phyloP scores from a whole-genome alignment of 2,797 vertebrate genomes.

The Bucorvus abyssinicus region DNA sequence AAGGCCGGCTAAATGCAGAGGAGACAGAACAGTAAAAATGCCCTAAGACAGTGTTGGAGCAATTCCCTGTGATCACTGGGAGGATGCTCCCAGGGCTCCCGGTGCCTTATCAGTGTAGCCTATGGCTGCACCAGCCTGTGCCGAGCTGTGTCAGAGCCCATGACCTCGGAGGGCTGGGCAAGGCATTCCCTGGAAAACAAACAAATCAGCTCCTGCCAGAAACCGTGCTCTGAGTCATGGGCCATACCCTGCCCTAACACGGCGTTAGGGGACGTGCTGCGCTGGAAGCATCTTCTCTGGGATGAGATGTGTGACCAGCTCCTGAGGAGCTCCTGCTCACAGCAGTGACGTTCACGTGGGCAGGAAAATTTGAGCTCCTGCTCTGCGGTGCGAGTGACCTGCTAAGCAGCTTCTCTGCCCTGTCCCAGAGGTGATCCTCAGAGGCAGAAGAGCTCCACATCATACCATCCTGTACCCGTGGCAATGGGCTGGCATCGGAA shows the following conservation, averaged over 20 bases:
- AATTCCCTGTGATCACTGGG: fast-evolving
- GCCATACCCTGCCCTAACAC: neutral
- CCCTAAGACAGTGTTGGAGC: neutral
- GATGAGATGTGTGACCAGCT: fast-evolving
- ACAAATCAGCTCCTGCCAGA: neutral
- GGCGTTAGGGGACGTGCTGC: fast-evolving
- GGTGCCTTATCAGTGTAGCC: neutral
- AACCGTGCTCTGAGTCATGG: neutral
- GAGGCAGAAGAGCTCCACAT: neutral
- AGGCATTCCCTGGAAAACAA: slow-evolving; percentile 2
- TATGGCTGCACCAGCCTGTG: too few relatives aligned
- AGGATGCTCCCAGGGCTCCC: neutral
- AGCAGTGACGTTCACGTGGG: fast-evolving
- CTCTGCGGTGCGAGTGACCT: fast-evolving
- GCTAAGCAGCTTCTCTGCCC: neutral
- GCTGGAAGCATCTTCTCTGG: neutral
- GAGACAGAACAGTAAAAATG: neutral
- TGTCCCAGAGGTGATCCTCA: fast-evolving
- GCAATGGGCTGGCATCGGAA: neutral
- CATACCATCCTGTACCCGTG: fast-evolving
- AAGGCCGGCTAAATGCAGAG: neutral
- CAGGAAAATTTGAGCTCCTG: neutral
- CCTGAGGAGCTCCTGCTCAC: fast-evolving
- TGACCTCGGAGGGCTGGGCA: neutral
- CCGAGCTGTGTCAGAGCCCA: too few relatives aligned